Conservation (phyloP, 92 coral and sea anemone species). For the Epizoanthus rinbou region DNA sequence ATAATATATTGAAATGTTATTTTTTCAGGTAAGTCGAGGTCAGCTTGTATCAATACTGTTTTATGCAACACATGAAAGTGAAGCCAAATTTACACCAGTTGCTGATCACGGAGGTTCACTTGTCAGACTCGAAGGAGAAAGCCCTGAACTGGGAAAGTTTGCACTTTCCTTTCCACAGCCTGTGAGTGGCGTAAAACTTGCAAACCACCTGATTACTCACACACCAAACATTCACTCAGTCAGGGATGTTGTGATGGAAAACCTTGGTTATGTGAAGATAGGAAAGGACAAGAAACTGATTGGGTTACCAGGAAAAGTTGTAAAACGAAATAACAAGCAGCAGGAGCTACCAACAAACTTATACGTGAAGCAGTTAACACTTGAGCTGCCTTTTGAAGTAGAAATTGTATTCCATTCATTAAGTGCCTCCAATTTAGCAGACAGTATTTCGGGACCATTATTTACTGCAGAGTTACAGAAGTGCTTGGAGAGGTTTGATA, state of each 20-base stretch:
- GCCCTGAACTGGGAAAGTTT: constrained; percentile 91
- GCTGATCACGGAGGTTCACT: constrained; percentile 58
- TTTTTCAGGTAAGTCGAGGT: constrained; percentile 65
- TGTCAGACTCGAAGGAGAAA: constrained; percentile 72
- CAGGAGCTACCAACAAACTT: constrained; percentile 82
- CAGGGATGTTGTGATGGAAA: constrained; percentile 81
- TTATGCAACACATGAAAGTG: constrained; percentile 87
- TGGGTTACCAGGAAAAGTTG: constrained; percentile 74
- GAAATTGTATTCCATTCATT: constrained; percentile 89
- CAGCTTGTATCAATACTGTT: constrained; percentile 87
- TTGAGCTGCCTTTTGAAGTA: constrained; percentile 88
- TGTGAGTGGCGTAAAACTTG: constrained; percentile 50
- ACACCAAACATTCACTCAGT: constrained; percentile 90
- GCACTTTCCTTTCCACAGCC: constrained; percentile 73
- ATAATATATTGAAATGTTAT: neutral
- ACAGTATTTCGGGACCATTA: constrained; percentile 66
- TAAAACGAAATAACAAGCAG: constrained; percentile 68
- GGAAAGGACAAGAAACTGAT: constrained; percentile 69
- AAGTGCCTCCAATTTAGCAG: constrained; percentile 63
- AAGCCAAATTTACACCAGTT: constrained; percentile 65
- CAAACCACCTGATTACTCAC: constrained; percentile 81
- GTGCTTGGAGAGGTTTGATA: constrained; percentile 72
- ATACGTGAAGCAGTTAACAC: constrained; percentile 78
- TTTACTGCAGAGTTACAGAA: constrained; percentile 68
- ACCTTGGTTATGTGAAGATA: constrained; percentile 69